Evolutionary conservation across 2,888 invertebrate species (phyloP).

Genomic region (Isoperla grammatica): DNA sequence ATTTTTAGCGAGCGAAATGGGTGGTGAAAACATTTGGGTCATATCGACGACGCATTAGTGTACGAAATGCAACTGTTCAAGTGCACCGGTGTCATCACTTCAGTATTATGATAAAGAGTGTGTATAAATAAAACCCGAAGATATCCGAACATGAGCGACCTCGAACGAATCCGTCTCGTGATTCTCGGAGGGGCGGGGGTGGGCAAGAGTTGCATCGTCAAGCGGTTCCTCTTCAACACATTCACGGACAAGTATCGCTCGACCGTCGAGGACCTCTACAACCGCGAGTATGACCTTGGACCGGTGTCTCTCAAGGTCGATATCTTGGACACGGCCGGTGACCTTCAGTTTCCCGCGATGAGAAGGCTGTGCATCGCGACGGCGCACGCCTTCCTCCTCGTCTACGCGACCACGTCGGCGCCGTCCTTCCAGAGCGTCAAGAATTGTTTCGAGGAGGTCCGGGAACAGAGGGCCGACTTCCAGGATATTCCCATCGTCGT

Average conservation of each 20-base stretch:
- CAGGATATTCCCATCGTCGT: slow-evolving; percentile 80
- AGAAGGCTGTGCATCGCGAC: slow-evolving; percentile 78
- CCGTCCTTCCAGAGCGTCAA: slow-evolving; percentile 68
- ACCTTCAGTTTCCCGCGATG: slow-evolving; percentile 89
- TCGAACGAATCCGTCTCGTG: slow-evolving; percentile 75
- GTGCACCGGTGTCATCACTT: too few relatives aligned
- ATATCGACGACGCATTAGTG: too few relatives aligned
- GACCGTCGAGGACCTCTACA: slow-evolving; percentile 84
- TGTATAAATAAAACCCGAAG: too few relatives aligned
- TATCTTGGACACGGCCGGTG: slow-evolving; percentile 77
- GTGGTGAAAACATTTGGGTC: too few relatives aligned
- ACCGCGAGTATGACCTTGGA: slow-evolving; percentile 74
- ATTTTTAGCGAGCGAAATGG: too few relatives aligned
- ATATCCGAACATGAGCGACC: slow-evolving; percentile 54
- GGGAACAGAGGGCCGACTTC: slow-evolving; percentile 71
- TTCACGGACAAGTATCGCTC: slow-evolving; percentile 76
- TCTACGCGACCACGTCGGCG: slow-evolving; percentile 72
- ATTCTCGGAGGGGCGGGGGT: slow-evolving; percentile 76
- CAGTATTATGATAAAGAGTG: background rate
- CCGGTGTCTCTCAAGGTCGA: slow-evolving; percentile 70
- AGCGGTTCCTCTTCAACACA: slow-evolving; percentile 71
- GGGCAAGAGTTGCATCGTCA: slow-evolving; percentile 80
- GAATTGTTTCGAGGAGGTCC: slow-evolving; percentile 73
- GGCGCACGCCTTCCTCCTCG: slow-evolving; percentile 81
- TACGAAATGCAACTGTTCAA: too few relatives aligned